phyloP scores from a whole-genome alignment of 1,140 invertebrate species.

The Olivierus martensii region DNA sequence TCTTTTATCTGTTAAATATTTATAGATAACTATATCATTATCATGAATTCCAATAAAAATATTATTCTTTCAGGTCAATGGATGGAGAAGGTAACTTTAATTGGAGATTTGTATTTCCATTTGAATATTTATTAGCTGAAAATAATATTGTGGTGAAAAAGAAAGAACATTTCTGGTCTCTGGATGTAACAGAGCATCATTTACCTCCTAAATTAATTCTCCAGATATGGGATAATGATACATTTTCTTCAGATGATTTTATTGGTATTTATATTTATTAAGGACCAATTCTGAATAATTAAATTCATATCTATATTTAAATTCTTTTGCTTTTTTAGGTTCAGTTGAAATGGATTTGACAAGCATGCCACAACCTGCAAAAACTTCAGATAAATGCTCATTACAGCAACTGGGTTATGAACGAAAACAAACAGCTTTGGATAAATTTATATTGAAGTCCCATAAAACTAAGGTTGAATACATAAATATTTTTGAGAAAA shows the following conservation, averaged over 20 bases:
- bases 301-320: background rate
- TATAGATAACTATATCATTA: too few species aligned
- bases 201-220: conserved; percentile 68
- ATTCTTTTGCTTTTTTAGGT: background rate
- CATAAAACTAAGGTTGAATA: conserved; percentile 8
- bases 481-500: conserved; percentile 79
- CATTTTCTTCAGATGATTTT: conserved; percentile 79
- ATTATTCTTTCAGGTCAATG: conserved; percentile 41
- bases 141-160: conserved; percentile 74
- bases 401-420: conserved; percentile 55
- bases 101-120: conserved; percentile 78
- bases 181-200: conserved; percentile 78
- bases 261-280: conserved; percentile 37
- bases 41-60: too few species aligned
- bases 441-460: conserved; percentile 59
- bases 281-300: background rate
- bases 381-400: conserved; percentile 62
- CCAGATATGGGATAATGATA: conserved; percentile 80
- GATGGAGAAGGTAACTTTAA: conserved; percentile 87
- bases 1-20: background rate
- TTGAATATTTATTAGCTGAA: conserved; percentile 80
- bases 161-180: conserved; percentile 77
- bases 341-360: conserved; percentile 56
- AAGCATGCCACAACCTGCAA: conserved; percentile 61
- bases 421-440: conserved; percentile 22